Percentiles rank a stretch among this genome's conserved stretches.
Conservation (phyloP, 2,888 invertebrate genomes). For the Malthinus seriepunctatus region DNA sequence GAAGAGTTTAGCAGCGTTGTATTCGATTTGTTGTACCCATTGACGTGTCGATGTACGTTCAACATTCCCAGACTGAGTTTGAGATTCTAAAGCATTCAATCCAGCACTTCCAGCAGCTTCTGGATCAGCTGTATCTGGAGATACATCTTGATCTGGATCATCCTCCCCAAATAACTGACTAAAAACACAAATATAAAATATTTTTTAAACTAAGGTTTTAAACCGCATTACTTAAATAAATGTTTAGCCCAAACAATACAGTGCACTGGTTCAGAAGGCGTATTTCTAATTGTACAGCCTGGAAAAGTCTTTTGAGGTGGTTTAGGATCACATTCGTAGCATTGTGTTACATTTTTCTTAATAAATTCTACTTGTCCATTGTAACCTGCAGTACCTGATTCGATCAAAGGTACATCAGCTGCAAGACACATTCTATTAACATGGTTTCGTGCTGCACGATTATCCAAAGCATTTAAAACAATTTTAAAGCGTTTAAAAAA, state of each 20-base stretch:
- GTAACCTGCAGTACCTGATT: conserved; percentile 97
- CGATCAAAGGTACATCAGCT: conserved; percentile 90
- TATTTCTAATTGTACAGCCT: conserved; percentile 98
- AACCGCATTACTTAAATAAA: conserved; percentile 82
- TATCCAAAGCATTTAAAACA: conserved; percentile 97
- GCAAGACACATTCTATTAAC: conserved; percentile 99
- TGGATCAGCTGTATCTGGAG: conserved; percentile 95
- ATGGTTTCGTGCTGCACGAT: conserved; percentile 94
- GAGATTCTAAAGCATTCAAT: conserved; percentile 58
- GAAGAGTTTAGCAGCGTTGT: conserved; percentile 84
- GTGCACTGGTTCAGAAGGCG: conserved; percentile 98
- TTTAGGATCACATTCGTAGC: conserved; percentile 96
- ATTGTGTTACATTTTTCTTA: conserved; percentile 86
- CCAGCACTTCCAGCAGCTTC: conserved; percentile 80
- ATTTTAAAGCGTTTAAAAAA: conserved; percentile 91
- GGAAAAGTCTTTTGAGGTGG: conserved; percentile 91
- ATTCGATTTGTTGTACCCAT: conserved; percentile 86
- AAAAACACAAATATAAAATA: conserved; percentile 33
- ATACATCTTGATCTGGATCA: conserved; percentile 96
- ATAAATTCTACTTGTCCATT: conserved; percentile 93
- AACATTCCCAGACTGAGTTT: conserved; percentile 56
- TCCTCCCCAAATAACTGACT: conserved; percentile 97
- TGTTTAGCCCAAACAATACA: conserved; percentile 99
- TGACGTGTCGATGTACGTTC: conserved; percentile 73
- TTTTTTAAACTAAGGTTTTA: background rate